Percentiles rank a stretch among this genome's conserved stretches.
Conservation (phyloP, 2,113 vertebrate genomes). For the Laticauda laticaudata region DNA sequence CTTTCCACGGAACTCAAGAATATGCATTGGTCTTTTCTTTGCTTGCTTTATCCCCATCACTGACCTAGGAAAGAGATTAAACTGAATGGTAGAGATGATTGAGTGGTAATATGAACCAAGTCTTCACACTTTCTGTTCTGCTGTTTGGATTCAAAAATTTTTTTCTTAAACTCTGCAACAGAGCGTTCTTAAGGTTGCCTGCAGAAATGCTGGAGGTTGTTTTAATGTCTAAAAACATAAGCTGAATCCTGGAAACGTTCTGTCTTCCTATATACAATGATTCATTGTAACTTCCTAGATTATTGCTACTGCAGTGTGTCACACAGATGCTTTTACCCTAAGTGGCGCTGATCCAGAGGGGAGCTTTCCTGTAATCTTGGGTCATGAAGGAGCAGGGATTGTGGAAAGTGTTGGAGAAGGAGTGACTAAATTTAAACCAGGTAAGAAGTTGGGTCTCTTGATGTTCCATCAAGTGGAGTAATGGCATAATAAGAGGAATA, state of each 20-base stretch:
- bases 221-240: background rate
- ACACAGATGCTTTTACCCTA: constrained; percentile 80
- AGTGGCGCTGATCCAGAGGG: constrained; percentile 78
- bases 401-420: constrained; percentile 86
- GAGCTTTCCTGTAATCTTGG: constrained; percentile 78
- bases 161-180: background rate
- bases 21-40: background rate
- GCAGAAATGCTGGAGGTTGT: background rate
- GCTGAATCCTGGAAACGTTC: background rate
- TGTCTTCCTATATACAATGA: rapidly evolving
- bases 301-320: constrained; percentile 77
- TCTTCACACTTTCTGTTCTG: background rate
- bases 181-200: background rate
- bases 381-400: constrained; percentile 80
- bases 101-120: background rate
- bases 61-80: background rate
- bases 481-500: background rate
- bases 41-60: background rate
- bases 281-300: constrained; percentile 60
- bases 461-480: background rate
- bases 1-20: background rate
- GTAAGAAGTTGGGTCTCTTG: constrained; percentile 60
- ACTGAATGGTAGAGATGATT: background rate
- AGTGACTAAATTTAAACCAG: constrained; percentile 89
- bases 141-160: background rate